phyloP scores from a whole-genome alignment of 2,797 vertebrate genomes.

The Garrulus glandarius region DNA sequence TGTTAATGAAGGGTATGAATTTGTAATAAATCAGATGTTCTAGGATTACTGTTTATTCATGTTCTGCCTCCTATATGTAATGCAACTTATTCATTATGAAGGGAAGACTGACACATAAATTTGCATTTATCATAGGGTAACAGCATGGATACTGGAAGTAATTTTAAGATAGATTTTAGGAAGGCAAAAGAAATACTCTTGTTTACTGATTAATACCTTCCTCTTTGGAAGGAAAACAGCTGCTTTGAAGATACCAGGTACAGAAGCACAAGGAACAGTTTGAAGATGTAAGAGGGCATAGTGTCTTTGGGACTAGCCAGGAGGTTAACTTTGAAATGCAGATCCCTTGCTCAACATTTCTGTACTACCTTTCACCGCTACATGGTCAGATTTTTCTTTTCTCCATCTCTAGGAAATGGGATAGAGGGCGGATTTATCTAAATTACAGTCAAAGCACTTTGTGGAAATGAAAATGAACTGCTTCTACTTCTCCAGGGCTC shows the following conservation, averaged over 20 bases:
- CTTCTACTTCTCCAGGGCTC: background rate
- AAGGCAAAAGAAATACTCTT: background rate
- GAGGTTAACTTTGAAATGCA: background rate
- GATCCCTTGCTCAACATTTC: background rate
- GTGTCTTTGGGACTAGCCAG: background rate
- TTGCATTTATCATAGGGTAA: background rate
- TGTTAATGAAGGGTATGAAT: conserved; percentile 12
- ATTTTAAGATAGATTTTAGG: background rate
- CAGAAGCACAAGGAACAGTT: background rate
- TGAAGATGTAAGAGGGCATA: background rate
- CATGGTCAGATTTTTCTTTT: background rate
- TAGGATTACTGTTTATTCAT: conserved; percentile 10
- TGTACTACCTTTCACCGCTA: background rate
- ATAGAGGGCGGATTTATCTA: background rate
- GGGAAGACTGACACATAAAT: background rate
- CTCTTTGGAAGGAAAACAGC: background rate
- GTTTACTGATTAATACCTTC: background rate
- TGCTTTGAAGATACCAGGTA: background rate
- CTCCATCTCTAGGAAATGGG: background rate
- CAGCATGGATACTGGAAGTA: background rate
- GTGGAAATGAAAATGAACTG: background rate
- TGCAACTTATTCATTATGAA: background rate
- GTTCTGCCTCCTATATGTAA: background rate
- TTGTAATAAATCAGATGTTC: conserved; percentile 29
- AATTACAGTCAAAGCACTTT: background rate